These are phyloP conservation scores for Priocnemis perturbator DNA, from an alignment of 2,888 invertebrate genomes.

Conservation along the genomic window DNA sequence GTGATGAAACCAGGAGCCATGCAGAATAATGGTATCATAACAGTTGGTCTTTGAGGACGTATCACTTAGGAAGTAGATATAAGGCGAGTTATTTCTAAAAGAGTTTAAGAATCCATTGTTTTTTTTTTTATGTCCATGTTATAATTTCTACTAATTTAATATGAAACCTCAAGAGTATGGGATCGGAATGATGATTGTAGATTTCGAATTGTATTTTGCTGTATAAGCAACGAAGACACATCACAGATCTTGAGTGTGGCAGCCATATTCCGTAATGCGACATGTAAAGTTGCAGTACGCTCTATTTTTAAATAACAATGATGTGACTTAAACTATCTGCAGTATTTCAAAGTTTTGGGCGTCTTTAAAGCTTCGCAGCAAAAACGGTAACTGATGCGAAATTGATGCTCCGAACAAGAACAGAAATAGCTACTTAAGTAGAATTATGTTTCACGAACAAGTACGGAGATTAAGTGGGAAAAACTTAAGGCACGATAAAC, in stretches of 20 bases:
- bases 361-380: slow-evolving; percentile 21
- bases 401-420: slow-evolving; percentile 37
- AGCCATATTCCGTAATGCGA: slow-evolving; percentile 54
- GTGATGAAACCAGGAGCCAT: too few relatives aligned
- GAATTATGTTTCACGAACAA: slow-evolving; percentile 47
- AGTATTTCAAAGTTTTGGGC: slow-evolving; percentile 56
- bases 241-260: slow-evolving; percentile 61
- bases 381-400: slow-evolving; percentile 19
- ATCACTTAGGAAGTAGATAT: slow-evolving; percentile 5
- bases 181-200: slow-evolving; percentile 26
- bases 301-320: slow-evolving; percentile 46
- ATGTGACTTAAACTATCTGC: slow-evolving; percentile 59
- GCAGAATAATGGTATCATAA: too few relatives aligned
- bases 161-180: slow-evolving; percentile 14
- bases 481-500: slow-evolving; percentile 36
- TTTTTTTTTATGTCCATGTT: neutral
- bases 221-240: slow-evolving; percentile 46
- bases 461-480: slow-evolving; percentile 40
- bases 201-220: slow-evolving; percentile 33
- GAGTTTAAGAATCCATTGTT: slow-evolving; percentile 30
- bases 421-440: slow-evolving; percentile 54
- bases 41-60: too few relatives aligned
- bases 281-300: slow-evolving; percentile 25
- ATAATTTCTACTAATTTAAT: slow-evolving; percentile 18
- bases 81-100: slow-evolving; percentile 35